Evolutionary conservation across 2,888 invertebrate species (phyloP), one percentile per base, ranked within the genome.

Genomic region (Lasioglossum leucozonium): DNA sequence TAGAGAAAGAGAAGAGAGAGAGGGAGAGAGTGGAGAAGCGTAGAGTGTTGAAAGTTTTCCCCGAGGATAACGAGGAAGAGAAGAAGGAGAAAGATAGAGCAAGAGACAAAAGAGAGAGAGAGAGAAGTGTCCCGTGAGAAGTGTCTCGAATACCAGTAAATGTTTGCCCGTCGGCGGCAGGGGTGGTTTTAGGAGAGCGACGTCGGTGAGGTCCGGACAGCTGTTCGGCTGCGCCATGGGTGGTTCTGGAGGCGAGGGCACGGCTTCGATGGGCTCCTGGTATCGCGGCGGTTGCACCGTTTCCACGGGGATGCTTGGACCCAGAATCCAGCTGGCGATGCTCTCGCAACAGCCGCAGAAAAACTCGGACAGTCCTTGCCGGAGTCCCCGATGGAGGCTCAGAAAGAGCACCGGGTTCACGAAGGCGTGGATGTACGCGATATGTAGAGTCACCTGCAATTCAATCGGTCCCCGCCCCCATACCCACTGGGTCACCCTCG

Each of bases 401-500:
- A 98, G 96, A 95, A 98, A 98, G 89, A 98, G 96, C 58, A 97
- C 96, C 4, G 98, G 98, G 94, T 98, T 98, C 90, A 98, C 97
- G 92, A 98, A 98, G 55, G 98, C 98, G 95, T 98, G 98, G 89
- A 98, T 97, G 95, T 98, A 98, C 89, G 98, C 98, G 95, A 98
- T 97, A 96, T 98, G 98, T 91, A 98, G 96, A 76, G 98, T 97
- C 92, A 98, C 97, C 97, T 98, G 73, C 2, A 73, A 77, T 51
- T 82, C 37, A 18, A n/a, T 11, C 37, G 10, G n/a, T 51, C 22
- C 51, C n/a, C n/a, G n/a, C n/a, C n/a, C n/a, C n/a, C n/a, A n/a
- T n/a, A n/a, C n/a, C n/a, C n/a, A n/a, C n/a, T n/a, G n/a, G n/a
- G n/a, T n/a, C n/a, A n/a, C n/a, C n/a, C n/a, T n/a, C n/a, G n/a